phyloP scores from a whole-genome alignment of 2,888 invertebrate species.

The Thumatha senex region DNA sequence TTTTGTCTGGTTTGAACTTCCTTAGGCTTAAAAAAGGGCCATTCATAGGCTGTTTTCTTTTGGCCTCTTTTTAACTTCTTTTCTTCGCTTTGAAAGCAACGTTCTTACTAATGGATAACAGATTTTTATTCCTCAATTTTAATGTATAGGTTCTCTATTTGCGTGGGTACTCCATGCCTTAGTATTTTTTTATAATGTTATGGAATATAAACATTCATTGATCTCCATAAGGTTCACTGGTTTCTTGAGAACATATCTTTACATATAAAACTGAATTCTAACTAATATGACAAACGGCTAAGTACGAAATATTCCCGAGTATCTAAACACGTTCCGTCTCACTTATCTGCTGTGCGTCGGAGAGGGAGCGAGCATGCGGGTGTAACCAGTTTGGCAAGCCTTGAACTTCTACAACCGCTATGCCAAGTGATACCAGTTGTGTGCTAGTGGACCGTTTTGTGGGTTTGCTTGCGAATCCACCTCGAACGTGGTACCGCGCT shows the following conservation, averaged over 20 bases:
- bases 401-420: constrained; percentile 58
- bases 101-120: not conserved
- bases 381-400: constrained; percentile 54
- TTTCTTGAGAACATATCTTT: not conserved
- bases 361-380: constrained; percentile 18
- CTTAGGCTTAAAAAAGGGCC: not conserved
- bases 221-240: no score
- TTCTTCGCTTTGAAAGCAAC: not conserved
- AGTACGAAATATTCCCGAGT: constrained; percentile 30
- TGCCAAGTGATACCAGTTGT: constrained; percentile 29
- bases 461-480: constrained; percentile 24
- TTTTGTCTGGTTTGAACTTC: constrained; percentile 4
- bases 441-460: constrained; percentile 14
- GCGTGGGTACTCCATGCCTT: no score
- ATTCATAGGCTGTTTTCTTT: not conserved
- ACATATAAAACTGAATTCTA: constrained; percentile 13
- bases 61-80: not conserved
- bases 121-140: no score
- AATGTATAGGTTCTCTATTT: no score
- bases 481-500: not conserved
- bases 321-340: constrained; percentile 33
- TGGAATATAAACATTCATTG: no score
- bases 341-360: constrained; percentile 26
- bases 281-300: constrained; percentile 19
- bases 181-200: no score